Evolutionary conservation across 2,113 vertebrate genomes (phyloP), one percentile per base, ranked within the genome.

Genomic region (Syngnathus typhle): DNA sequence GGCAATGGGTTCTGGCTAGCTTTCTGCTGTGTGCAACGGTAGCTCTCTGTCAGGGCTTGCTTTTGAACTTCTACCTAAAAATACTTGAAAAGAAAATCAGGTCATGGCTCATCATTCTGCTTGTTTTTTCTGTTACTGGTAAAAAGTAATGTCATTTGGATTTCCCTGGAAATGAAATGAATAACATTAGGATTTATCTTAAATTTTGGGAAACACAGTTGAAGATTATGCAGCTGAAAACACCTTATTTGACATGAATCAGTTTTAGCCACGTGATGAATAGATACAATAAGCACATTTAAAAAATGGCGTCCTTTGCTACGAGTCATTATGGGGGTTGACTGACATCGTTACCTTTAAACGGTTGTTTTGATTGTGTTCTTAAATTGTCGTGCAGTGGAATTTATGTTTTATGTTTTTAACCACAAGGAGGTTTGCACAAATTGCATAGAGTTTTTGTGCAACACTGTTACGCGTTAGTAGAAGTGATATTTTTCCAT

Each of bases 41-140:
- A 88, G 79, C 76, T 79, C 89, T 90, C 82, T 93, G 93, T 92
- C 74, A 67, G 84, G 91, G 88, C 92, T 89, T 91, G 92, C 70
- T 79, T 77, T 63, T 19, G 73, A 76, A 69, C 70, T 78, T 84
- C 78, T 71, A 71, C 62, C 80, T 77, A 69, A 62, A 75, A 77
- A 78, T 72, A 78, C 66, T 73, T 6, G 36, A 78, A 75, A 81
- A 76, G 70, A 73, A 77, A 71, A 70, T 56, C 62, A 68, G 61
- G n/a, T 60, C 63, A 18, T 12, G 55, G 51, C 58, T 68, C 9
- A 7, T 23, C 65, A 62, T 71, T 64, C 51, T 65, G 39, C 13
- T 23, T 49, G 10, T 72, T 68, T 49, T 36, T 59, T 43, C n/a
- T 21, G 51, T 64, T 58, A 56, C 59, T 73, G 56, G 37, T 68